Evolutionary conservation across 2,113 vertebrate genomes (phyloP).

Genomic region (Megaceryle torquata): DNA sequence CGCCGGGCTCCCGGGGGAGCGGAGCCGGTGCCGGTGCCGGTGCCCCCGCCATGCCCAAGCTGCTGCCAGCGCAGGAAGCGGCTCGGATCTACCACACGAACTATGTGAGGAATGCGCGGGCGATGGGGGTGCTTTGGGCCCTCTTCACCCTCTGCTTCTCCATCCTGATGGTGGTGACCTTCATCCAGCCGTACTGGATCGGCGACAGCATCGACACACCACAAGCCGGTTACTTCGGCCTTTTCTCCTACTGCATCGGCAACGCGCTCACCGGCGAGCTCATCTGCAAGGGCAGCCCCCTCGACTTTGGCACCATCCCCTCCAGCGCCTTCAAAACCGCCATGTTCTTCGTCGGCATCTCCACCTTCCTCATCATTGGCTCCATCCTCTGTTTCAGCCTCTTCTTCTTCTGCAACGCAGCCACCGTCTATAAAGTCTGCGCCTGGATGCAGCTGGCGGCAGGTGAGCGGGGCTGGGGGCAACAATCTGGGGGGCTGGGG

Average conservation of each 20-base stretch:
- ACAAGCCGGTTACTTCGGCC: conserved; percentile 95
- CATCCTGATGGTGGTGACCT: conserved; percentile 91
- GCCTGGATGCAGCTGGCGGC: conserved; percentile 98
- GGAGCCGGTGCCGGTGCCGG: neutral
- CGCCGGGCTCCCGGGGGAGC: neutral
- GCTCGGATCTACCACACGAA: conserved; percentile 97
- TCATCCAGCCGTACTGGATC: conserved; percentile 99
- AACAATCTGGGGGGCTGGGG: accelerated
- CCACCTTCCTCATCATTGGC: conserved; percentile 91
- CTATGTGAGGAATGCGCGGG: conserved; percentile 91
- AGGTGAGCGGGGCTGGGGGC: conserved; percentile 73
- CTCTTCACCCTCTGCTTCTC: conserved; percentile 95
- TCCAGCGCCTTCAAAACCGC: conserved; percentile 97
- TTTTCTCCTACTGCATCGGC: conserved; percentile 96
- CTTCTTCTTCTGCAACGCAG: conserved; percentile 96
- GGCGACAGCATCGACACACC: conserved; percentile 96
- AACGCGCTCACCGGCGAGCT: conserved; percentile 94
- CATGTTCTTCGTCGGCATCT: conserved; percentile 96
- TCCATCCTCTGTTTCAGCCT: conserved; percentile 93
- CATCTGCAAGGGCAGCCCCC: conserved; percentile 92
- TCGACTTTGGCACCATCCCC: conserved; percentile 95
- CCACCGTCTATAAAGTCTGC: conserved; percentile 96
- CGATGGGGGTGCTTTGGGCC: conserved; percentile 93
- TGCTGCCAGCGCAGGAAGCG: conserved; percentile 93
- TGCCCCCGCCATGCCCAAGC: conserved; percentile 74